Conservation (phyloP, 2,113 vertebrate species). For the Casuarius casuarius region DNA sequence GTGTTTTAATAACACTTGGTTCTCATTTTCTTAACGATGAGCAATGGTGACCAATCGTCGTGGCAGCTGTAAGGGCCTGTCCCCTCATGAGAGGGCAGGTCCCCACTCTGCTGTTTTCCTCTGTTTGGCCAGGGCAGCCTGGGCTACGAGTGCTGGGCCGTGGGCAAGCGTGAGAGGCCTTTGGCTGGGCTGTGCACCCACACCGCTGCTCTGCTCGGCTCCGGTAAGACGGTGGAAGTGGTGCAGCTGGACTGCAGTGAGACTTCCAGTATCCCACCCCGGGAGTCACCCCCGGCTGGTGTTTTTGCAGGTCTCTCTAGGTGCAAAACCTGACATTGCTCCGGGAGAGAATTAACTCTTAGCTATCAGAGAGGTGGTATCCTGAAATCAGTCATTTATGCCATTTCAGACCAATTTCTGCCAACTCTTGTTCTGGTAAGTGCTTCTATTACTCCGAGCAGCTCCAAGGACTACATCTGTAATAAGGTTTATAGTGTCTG, state of each 20-base stretch:
- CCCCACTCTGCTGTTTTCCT: too few species aligned
- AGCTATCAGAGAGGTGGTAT: not conserved
- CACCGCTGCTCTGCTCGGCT: not conserved
- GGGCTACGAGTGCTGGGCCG: too few species aligned
- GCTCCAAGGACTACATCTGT: not conserved
- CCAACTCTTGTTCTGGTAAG: not conserved
- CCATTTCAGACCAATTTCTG: slow-evolving; percentile 6
- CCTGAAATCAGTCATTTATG: not conserved
- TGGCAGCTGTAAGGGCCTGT: too few species aligned
- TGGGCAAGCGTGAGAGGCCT: accelerated
- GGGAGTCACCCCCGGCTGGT: not conserved
- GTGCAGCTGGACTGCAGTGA: accelerated
- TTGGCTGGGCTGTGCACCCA: not conserved
- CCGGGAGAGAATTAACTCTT: not conserved
- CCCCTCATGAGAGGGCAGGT: too few species aligned
- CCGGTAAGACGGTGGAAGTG: not conserved
- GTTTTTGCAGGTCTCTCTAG: not conserved
- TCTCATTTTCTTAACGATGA: not conserved
- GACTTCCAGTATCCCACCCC: not conserved
- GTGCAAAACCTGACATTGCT: not conserved
- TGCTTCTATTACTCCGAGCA: not conserved
- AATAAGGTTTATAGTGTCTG: not conserved
- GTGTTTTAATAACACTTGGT: too few species aligned
- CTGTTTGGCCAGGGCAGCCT: too few species aligned
- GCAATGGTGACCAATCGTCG: not conserved